Evolutionary conservation across 2,113 vertebrate species (phyloP).

Genomic region (Gnathonemus longibarbis): DNA sequence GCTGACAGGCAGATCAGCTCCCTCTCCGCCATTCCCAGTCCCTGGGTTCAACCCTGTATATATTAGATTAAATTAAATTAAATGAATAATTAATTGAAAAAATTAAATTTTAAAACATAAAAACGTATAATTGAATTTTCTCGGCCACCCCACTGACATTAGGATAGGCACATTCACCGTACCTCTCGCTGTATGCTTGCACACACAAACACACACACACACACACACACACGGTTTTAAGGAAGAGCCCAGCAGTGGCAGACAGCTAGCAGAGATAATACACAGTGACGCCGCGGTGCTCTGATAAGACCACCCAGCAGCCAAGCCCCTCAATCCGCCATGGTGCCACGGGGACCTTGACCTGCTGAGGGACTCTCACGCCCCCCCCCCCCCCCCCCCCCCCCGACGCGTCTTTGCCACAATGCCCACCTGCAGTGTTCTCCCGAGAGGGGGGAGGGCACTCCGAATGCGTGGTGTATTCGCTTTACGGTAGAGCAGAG

Average conservation of each 20-base stretch:
- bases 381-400: background rate
- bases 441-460: background rate
- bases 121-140: background rate
- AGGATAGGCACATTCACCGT: background rate
- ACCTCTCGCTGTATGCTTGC: background rate
- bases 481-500: background rate
- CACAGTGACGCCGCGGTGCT: background rate
- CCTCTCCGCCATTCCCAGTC: background rate
- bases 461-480: background rate
- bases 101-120: slow-evolving; percentile 5
- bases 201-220: background rate
- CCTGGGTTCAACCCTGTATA: background rate
- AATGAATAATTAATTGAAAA: background rate
- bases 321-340: background rate
- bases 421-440: background rate
- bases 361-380: background rate
- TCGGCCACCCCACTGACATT: background rate
- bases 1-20: background rate
- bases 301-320: background rate
- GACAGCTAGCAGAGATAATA: background rate
- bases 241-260: background rate
- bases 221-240: background rate
- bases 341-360: background rate
- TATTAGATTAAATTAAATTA: slow-evolving; percentile 1
- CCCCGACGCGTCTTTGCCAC: background rate